Base-by-base conservation (phyloP, 2,113 vertebrate species). In the Perca flavescens region DNA sequence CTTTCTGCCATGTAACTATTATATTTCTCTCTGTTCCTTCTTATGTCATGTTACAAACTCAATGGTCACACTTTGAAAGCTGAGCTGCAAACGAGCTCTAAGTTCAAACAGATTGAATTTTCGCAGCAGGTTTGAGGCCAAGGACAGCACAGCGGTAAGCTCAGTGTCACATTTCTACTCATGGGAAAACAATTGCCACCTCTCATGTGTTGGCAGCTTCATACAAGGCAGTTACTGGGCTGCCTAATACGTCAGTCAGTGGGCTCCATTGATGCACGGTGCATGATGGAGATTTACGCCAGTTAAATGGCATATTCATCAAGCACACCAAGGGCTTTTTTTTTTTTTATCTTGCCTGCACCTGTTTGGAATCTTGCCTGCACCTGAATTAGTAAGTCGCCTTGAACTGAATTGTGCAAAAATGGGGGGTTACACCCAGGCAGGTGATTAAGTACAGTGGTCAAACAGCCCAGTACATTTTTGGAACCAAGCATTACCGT, bases 341-440 rank as follows among this genome's bases (percentile, higher is more conserved):
- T n/a, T 62, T 62, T 60, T 66, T 69, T 47, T 28, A 86, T 73
- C 67, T 52, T 36, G 8, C 47, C 40, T 46, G 50, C 56, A 84
- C 56, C 72, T 28, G 28, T 28, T 28, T 28, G 28, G 28, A 28
- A 86, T 72, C 67, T 52, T 36, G 8, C 47, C 40, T 46, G 50
- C 56, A 84, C 56, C 72, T 80, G 68, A 80, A 83, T 77, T 22
- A 57, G 47, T 52, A 72, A 77, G 13, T 87, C 81, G 74, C 73
- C 77, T 87, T 87, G 61, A 77, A 74, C 43, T 36, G 47, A 47
- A 68, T 16, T 53, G 19, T 84, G 49, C 50, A 61, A 67, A 40
- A 74, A 52, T 28, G n/a, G 40, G 67, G 68, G 54, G 14, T 50
- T 40, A 49, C 11, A 3, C 28, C 10, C 36, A 66, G 12, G 54